Evolutionary conservation across 2,888 invertebrate genomes (phyloP), one percentile per base, ranked within the genome.

Genomic region (Griposia aprilina): DNA sequence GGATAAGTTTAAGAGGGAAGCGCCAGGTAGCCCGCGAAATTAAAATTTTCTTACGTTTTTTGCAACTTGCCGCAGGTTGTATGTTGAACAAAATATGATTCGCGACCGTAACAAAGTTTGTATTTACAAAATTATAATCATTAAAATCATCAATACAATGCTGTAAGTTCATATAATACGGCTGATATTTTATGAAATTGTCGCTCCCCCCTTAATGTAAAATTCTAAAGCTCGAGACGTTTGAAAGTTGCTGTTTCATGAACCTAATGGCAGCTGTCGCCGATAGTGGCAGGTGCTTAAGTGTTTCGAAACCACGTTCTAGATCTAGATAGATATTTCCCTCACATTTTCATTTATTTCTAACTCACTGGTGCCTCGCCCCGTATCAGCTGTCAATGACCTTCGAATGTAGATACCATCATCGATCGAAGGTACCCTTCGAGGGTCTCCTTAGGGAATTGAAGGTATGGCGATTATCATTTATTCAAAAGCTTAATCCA

Each of bases 231-330:
- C 50, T n/a, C 23, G 13, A 57, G 52, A 75, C 62, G 62, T 63
- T 82, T 66, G 50, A 73, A 72, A 76, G n/a, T 81, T 85, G 76
- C 76, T 11, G 66, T 82, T 82, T 84, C 85, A 82, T 84, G 67
- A 67, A 67, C 84, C n/a, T 74, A 84, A 84, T 84, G 74, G 57
- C 26, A 15, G 15, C 63, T 26, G 57, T 30, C 20, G n/a, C 57
- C 50, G 62, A 10, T 52, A 36, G 26, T 78, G 71, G 79, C 84
- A 78, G 70, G n/a, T 57, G 30, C 20, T 17, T 67, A 78, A 83
- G 81, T 59, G 26, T 71, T 83, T 63, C 62, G 11, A 23, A 66
- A 67, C 57, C 70, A 63, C 23, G 70, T 78, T 63, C 79, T 36
- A 71, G 79, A 84, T 63, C 79, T 36, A 71, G 79, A 84, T 59